Percentiles rank a stretch among this genome's conserved stretches.
Evolutionary conservation across 2,888 invertebrate species (phyloP).

Genomic region (Tenthredo mesomela): DNA sequence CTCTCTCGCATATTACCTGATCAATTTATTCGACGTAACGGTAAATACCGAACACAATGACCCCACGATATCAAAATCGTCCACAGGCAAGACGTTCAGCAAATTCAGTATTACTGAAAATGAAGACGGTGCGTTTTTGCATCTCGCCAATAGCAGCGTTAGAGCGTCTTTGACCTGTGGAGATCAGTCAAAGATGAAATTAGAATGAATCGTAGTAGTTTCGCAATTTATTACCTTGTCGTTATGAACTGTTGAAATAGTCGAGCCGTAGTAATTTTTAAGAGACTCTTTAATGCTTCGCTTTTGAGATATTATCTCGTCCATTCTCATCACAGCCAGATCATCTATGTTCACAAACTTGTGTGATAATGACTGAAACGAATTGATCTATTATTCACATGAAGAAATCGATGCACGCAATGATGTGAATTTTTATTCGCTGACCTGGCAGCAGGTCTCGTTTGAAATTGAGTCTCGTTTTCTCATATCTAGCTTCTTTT

Average conservation of each 20-base stretch:
- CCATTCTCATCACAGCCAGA: neutral
- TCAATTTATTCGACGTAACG: neutral
- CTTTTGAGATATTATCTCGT: neutral
- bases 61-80: slow-evolving; percentile 3
- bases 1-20: slow-evolving; percentile 13
- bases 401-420: neutral
- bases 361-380: neutral
- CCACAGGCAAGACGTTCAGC: neutral
- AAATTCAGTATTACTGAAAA: slow-evolving; percentile 21
- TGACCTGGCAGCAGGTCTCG: neutral
- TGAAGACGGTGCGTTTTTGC: neutral
- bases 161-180: slow-evolving; percentile 17
- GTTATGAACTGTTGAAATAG: slow-evolving; percentile 20
- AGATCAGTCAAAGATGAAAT: neutral
- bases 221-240: neutral
- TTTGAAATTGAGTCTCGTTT: neutral
- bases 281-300: slow-evolving; percentile 4
- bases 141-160: slow-evolving; percentile 3
- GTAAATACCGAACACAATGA: slow-evolving; percentile 22
- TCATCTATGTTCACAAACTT: slow-evolving; percentile 11
- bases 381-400: neutral
- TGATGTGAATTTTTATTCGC: neutral
- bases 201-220: neutral
- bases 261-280: slow-evolving; percentile 4
- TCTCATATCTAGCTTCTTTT: neutral